Evolutionary conservation across 2,113 vertebrate species (phyloP).

Genomic region (Aphelocoma coerulescens): DNA sequence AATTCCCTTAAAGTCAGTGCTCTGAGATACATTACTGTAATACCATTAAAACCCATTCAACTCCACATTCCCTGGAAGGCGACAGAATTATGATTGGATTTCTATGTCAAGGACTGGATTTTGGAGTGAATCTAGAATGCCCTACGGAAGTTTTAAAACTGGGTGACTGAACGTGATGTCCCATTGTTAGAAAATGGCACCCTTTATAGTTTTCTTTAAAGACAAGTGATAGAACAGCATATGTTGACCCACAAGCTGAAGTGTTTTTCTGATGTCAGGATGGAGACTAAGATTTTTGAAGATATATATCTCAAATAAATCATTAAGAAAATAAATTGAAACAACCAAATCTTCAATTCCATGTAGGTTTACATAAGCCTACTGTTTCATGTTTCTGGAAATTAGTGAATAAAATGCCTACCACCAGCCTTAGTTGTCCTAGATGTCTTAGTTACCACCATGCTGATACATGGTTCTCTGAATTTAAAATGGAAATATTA

Average conservation of each 20-base stretch:
- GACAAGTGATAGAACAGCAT: neutral
- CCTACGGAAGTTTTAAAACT: neutral
- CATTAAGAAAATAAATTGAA: neutral
- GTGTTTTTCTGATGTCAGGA: neutral
- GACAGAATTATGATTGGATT: neutral
- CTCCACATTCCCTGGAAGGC: neutral
- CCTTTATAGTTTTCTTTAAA: neutral
- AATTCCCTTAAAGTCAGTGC: conserved; percentile 23
- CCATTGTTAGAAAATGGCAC: neutral
- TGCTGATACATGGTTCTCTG: neutral
- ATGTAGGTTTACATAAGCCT: neutral
- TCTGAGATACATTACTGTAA: neutral
- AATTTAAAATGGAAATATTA: neutral
- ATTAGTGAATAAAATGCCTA: neutral
- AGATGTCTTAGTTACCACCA: neutral
- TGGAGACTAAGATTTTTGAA: neutral
- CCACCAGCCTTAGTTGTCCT: neutral
- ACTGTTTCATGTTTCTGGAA: conserved; percentile 6
- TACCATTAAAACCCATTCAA: neutral
- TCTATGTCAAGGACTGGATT: neutral
- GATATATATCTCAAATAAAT: neutral
- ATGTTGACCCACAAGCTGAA: neutral
- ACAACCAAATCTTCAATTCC: neutral
- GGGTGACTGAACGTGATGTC: neutral
- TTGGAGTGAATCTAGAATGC: neutral